phyloP scores from a whole-genome alignment of 2,797 vertebrate species.

The Neomorphus geoffroyi region DNA sequence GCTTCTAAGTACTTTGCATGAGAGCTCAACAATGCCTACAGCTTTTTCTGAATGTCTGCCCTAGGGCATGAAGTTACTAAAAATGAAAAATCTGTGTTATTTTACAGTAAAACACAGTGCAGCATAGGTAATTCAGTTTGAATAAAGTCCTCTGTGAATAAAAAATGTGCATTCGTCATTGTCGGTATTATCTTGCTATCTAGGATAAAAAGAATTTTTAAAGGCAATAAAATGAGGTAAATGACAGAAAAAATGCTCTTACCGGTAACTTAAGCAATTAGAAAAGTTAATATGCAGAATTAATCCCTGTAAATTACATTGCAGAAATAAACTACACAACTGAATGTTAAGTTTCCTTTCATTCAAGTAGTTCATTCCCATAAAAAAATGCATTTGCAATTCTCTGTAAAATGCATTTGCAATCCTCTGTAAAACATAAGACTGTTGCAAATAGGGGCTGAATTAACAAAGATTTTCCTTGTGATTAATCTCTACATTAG shows the following conservation, averaged over 20 bases:
- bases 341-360: neutral
- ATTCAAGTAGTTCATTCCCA: neutral
- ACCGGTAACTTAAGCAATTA: neutral
- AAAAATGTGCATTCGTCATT: neutral
- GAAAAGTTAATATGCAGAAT: neutral
- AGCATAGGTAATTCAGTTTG: neutral
- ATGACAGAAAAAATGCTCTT: neutral
- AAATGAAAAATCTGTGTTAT: neutral
- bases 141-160: neutral
- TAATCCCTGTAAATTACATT: neutral
- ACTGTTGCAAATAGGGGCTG: neutral
- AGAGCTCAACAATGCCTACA: neutral
- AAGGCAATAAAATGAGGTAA: neutral
- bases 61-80: neutral
- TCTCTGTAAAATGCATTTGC: neutral
- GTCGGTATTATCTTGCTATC: neutral
- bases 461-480: neutral
- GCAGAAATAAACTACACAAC: neutral
- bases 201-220: neutral
- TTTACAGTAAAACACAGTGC: neutral
- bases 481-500: neutral
- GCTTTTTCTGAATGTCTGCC: neutral
- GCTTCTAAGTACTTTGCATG: neutral
- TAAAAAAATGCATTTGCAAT: too few species aligned
- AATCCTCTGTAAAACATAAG: neutral